Percentiles rank a stretch among this genome's conserved stretches.
These are phyloP conservation scores for Takifugu flavidus DNA, from an alignment of 2,113 vertebrate genomes.

Conservation along the genomic window DNA sequence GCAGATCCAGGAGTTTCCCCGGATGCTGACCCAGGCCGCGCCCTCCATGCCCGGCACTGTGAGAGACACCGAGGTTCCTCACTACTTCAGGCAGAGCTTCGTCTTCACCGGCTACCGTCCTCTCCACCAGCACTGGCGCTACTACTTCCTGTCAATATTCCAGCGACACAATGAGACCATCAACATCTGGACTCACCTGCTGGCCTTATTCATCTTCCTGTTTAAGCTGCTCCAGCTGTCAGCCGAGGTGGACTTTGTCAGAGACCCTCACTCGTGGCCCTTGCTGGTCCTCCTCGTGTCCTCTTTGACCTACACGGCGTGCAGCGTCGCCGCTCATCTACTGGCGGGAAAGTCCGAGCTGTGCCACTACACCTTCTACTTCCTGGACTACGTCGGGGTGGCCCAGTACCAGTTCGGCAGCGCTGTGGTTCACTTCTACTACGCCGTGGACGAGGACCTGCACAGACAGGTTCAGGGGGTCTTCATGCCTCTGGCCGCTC, in stretches of 20 bases:
- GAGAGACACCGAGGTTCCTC: constrained; percentile 77
- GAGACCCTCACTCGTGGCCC: constrained; percentile 80
- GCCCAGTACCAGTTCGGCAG: constrained; percentile 90
- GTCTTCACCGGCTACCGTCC: constrained; percentile 83
- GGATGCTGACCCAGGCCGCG: constrained; percentile 50
- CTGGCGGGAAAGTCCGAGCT: constrained; percentile 86
- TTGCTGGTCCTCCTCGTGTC: constrained; percentile 81
- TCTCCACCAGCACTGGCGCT: constrained; percentile 80
- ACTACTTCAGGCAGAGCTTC: constrained; percentile 83
- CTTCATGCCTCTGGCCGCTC: constrained; percentile 78
- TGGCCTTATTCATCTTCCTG: constrained; percentile 75
- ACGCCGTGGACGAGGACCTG: constrained; percentile 78
- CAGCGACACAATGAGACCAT: constrained; percentile 88
- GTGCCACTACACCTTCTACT: constrained; percentile 86
- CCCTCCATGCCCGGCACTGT: constrained; percentile 76
- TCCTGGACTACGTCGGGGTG: constrained; percentile 90
- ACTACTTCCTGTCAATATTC: constrained; percentile 86
- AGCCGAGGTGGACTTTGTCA: constrained; percentile 75
- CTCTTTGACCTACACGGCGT: constrained; percentile 78
- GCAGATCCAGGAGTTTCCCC: constrained; percentile 70
- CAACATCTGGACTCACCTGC: constrained; percentile 89
- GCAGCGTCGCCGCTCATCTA: constrained; percentile 84
- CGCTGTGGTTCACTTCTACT: constrained; percentile 84
- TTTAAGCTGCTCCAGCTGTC: constrained; percentile 68
- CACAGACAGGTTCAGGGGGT: constrained; percentile 60